phyloP scores from a whole-genome alignment of 2,113 vertebrate species.

The Lutjanus erythropterus region DNA sequence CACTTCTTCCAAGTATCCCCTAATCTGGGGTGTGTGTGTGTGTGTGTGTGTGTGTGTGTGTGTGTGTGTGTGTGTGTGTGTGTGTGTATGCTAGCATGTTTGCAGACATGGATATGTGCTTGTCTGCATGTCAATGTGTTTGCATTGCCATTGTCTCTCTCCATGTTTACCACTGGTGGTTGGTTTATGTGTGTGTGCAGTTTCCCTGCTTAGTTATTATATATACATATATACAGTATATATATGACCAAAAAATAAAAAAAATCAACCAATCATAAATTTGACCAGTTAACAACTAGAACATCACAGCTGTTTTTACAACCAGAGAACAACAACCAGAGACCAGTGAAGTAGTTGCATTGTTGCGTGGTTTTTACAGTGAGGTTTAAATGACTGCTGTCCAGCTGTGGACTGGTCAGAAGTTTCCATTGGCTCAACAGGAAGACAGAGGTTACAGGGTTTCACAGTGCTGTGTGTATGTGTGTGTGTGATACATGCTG shows the following conservation, averaged over 20 bases:
- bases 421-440: conserved; percentile 64
- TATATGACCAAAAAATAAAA: not conserved
- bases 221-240: too few relatives aligned
- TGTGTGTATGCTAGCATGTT: not conserved
- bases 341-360: not conserved
- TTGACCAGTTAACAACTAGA: not conserved
- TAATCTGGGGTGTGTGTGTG: conserved; percentile 19
- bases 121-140: not conserved
- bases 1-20: conserved; percentile 63
- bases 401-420: conserved; percentile 57
- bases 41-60: conserved; percentile 7
- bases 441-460: conserved; percentile 55
- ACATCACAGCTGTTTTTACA: not conserved
- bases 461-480: conserved; percentile 22
- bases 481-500: conserved; percentile 32
- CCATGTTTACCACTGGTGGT: not conserved
- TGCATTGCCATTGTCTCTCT: conserved; percentile 1
- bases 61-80: conserved; percentile 3
- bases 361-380: not conserved
- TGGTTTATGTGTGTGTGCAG: not conserved
- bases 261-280: not conserved
- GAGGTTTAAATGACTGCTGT: not conserved
- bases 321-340: too few relatives aligned
- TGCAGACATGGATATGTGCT: not conserved
- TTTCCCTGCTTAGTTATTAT: not conserved